Evolutionary conservation across 2,797 vertebrate genomes (phyloP).

Genomic region (Monodelphis domestica): DNA sequence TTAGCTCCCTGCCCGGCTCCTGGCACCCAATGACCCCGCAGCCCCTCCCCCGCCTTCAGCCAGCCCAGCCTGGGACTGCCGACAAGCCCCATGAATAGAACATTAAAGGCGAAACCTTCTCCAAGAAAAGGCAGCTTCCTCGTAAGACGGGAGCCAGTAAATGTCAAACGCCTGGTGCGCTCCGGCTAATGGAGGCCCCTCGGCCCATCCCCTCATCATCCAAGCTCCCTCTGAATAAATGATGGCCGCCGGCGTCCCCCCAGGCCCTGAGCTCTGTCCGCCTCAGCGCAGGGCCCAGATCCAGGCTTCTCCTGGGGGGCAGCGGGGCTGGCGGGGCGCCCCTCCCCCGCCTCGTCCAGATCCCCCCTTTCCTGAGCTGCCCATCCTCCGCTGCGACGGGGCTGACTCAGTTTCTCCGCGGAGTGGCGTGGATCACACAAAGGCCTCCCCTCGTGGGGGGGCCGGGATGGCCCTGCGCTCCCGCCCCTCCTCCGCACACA

Average conservation of each 20-base stretch:
- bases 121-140: constrained; percentile 62
- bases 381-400: background rate
- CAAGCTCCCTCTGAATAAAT: constrained; percentile 77
- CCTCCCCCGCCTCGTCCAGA: constrained; percentile 32
- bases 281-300: too few species aligned
- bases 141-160: constrained; percentile 69
- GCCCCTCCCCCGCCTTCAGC: background rate
- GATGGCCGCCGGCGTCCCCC: too few species aligned
- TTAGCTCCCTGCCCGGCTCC: background rate
- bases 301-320: too few species aligned
- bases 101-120: constrained; percentile 68
- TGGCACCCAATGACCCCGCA: background rate
- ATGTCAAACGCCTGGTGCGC: constrained; percentile 72
- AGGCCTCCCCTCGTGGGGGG: too few species aligned
- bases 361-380: background rate
- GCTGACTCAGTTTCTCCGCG: constrained; percentile 19
- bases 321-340: constrained; percentile 12
- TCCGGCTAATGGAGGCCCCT: constrained; percentile 69
- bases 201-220: constrained; percentile 75
- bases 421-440: background rate
- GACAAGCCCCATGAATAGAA: constrained; percentile 74
- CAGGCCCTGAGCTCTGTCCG: too few species aligned
- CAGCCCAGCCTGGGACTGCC: constrained; percentile 3
- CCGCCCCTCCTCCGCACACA: too few species aligned
- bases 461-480: background rate